These are phyloP conservation scores for Branchellion lobata DNA, from an alignment of 2,888 invertebrate genomes.

Conservation along the genomic window DNA sequence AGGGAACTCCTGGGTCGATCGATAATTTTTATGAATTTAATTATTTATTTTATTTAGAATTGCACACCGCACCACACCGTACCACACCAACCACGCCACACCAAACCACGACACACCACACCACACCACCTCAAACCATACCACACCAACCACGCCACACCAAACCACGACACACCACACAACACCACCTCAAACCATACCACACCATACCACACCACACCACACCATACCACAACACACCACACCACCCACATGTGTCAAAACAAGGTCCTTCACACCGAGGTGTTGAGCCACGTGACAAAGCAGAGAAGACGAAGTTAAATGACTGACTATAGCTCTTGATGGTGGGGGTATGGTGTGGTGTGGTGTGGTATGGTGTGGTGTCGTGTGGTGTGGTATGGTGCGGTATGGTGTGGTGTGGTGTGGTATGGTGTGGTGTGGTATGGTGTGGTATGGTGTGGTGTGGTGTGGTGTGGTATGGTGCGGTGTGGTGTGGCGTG, in stretches of 20 bases:
- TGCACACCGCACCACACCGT: background rate
- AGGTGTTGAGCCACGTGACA: slow-evolving; percentile 74
- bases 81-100: background rate
- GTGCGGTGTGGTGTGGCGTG: too few relatives aligned
- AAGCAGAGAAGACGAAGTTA: slow-evolving; percentile 71
- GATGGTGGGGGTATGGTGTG: background rate
- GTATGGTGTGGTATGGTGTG: too few relatives aligned
- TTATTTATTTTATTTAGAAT: background rate
- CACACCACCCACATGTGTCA: slow-evolving; percentile 76
- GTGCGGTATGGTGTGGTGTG: background rate
- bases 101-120: too few relatives aligned
- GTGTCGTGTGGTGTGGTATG: background rate
- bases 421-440: background rate
- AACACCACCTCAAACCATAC: too few relatives aligned
- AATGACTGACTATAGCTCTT: slow-evolving; percentile 69
- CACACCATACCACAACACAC: too few relatives aligned
- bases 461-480: too few relatives aligned
- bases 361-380: background rate
- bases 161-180: too few relatives aligned
- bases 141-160: too few relatives aligned
- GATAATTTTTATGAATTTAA: background rate
- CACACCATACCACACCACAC: too few relatives aligned
- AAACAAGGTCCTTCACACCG: slow-evolving; percentile 79
- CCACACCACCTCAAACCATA: too few relatives aligned
- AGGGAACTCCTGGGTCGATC: slow-evolving; percentile 71